Conservation (phyloP, 2,888 invertebrate genomes). For the Ernsta delagoae region DNA sequence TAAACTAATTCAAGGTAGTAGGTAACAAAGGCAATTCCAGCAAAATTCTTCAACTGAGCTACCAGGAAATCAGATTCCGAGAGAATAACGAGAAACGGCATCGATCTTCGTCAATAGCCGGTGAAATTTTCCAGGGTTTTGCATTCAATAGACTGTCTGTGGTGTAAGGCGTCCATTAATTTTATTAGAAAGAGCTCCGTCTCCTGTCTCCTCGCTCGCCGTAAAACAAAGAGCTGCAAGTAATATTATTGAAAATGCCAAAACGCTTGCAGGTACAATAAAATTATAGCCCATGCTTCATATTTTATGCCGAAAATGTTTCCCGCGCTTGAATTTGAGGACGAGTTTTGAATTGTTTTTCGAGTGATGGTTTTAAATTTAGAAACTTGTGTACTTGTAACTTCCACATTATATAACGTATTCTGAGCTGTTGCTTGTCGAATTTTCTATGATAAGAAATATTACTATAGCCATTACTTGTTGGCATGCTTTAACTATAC, state of each 20-base stretch:
- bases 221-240: conserved; percentile 35
- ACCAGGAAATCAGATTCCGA: conserved; percentile 26
- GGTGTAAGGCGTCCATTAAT: conserved; percentile 47
- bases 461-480: too few species aligned
- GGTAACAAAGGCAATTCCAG: not conserved
- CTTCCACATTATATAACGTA: too few species aligned
- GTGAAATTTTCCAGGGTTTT: conserved; percentile 42
- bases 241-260: conserved; percentile 35
- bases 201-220: conserved; percentile 20
- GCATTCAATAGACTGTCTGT: conserved; percentile 43
- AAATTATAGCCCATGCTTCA: conserved; percentile 27
- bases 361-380: not conserved
- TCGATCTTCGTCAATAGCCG: conserved; percentile 31
- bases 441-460: too few species aligned
- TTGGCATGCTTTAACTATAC: too few species aligned
- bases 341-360: conserved; percentile 17
- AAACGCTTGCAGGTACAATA: conserved; percentile 32
- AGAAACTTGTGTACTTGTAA: too few species aligned
- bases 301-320: conserved; percentile 25
- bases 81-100: conserved; percentile 27
- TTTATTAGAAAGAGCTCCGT: conserved; percentile 43
- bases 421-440: too few species aligned
- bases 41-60: conserved; percentile 12
- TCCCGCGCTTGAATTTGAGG: conserved; percentile 1
- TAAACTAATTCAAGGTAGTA: not conserved